Conservation (phyloP, 2,888 invertebrate species). For the Zygogramma bicolorata region DNA sequence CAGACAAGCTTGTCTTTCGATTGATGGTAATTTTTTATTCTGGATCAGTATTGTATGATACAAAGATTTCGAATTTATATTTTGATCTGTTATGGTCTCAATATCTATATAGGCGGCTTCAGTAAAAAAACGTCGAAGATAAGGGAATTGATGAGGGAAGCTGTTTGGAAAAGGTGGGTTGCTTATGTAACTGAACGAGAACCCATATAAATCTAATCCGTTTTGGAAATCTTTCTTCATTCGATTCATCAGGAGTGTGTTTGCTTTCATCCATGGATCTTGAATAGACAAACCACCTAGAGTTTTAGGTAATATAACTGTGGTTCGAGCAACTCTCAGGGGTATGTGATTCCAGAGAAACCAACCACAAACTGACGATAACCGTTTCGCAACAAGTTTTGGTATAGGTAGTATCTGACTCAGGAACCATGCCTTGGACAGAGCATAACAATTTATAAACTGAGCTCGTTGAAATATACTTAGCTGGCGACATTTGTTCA, state of each 20-base stretch:
- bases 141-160: no score
- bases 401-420: neutral
- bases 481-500: neutral
- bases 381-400: constrained; percentile 9
- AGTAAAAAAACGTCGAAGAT: no score
- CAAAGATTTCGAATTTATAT: no score
- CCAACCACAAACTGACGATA: constrained; percentile 2
- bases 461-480: constrained; percentile 4
- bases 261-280: neutral
- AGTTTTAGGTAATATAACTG: neutral
- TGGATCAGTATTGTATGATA: no score
- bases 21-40: no score
- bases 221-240: no score
- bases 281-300: neutral
- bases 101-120: no score
- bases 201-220: no score
- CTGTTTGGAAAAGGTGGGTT: no score
- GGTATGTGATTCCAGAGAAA: neutral
- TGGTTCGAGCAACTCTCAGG: neutral
- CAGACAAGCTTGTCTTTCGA: no score
- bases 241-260: neutral
- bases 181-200: no score
- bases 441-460: neutral
- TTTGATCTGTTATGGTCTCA: no score
- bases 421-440: constrained; percentile 1